A percentile compares a stretch with the other conserved stretches of the same genome.
Conservation (phyloP, 2,113 vertebrate species). For the Rhegmatorhina hoffmannsi region DNA sequence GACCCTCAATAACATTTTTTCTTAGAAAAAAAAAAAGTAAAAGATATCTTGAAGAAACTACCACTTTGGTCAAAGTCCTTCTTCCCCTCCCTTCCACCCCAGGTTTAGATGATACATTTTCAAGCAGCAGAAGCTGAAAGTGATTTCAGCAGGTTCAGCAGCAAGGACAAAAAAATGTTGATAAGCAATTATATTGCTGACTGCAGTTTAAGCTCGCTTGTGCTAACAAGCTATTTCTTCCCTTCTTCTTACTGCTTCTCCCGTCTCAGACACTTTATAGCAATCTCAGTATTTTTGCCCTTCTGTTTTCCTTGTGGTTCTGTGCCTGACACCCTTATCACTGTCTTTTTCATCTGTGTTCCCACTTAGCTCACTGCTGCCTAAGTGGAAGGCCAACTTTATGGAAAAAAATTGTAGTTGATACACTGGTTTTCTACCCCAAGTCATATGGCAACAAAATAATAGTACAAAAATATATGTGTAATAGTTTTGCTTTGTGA, state of each 20-base stretch:
- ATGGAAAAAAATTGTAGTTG: background rate
- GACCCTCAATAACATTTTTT: background rate
- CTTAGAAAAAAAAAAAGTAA: background rate
- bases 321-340: background rate
- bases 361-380: background rate
- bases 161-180: background rate
- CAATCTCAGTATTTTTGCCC: background rate
- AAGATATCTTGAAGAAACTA: background rate
- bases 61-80: background rate
- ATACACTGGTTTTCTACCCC: background rate
- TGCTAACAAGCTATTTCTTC: background rate
- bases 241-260: background rate
- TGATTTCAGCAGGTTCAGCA: background rate
- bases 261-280: background rate
- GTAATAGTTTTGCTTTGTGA: background rate
- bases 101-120: background rate
- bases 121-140: background rate
- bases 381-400: background rate
- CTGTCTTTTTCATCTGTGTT: background rate
- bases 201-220: background rate
- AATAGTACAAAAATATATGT: background rate
- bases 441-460: background rate
- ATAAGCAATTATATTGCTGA: background rate
- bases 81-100: accelerated
- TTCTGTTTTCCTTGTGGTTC: background rate